phyloP scores from a whole-genome alignment of 2,113 vertebrate species.

The Ursus arctos region DNA sequence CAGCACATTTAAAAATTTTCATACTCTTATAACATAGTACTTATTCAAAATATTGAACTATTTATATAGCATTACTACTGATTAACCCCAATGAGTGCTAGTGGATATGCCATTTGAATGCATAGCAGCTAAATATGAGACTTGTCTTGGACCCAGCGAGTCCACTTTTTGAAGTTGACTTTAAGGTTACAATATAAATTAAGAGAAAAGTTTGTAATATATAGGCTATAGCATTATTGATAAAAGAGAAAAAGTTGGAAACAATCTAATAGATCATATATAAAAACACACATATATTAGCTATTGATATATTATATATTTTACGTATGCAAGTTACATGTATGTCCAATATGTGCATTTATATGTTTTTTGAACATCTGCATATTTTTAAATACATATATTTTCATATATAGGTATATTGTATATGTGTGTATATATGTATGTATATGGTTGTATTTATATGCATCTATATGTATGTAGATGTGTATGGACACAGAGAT shows the following conservation, averaged over 20 bases:
- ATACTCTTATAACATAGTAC: background rate
- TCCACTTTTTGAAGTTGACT: background rate
- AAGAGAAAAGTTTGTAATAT: background rate
- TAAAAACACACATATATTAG: background rate
- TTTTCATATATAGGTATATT: background rate
- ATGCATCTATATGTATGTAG: background rate
- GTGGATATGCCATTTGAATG: background rate
- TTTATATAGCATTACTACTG: background rate
- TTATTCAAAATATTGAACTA: conserved; percentile 48
- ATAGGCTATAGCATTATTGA: background rate
- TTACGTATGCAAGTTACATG: background rate
- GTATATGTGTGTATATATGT: background rate
- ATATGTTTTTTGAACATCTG: background rate
- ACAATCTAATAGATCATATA: background rate
- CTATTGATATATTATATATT: background rate
- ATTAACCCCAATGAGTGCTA: background rate
- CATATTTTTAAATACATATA: background rate
- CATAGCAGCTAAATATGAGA: background rate
- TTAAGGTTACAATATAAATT: background rate
- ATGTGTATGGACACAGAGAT: background rate
- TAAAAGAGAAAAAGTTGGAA: background rate
- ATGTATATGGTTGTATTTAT: background rate
- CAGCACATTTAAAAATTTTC: conserved; percentile 45
- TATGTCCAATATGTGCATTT: background rate
- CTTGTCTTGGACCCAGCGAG: background rate